phyloP scores from a whole-genome alignment of 2,888 invertebrate species.

The Heteropelma amictum region DNA sequence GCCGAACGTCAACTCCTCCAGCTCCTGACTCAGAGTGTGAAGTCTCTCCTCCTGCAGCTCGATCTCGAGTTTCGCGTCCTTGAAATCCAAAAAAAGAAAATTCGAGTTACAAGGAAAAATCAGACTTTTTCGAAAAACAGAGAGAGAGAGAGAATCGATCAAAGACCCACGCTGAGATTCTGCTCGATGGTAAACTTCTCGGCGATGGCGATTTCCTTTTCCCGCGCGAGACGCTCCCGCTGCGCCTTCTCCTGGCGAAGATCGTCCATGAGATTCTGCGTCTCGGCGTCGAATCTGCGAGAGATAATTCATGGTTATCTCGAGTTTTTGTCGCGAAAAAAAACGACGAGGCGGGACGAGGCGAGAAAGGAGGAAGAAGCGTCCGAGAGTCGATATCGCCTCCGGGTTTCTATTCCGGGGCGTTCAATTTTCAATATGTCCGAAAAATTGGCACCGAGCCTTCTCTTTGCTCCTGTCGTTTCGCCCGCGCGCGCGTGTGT shows the following conservation, averaged over 20 bases:
- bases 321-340: neutral
- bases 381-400: no score
- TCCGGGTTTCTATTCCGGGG: constrained; percentile 51
- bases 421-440: constrained; percentile 54
- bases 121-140: neutral
- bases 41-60: constrained; percentile 94
- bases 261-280: constrained; percentile 90
- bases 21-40: constrained; percentile 87
- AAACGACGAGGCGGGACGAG: neutral
- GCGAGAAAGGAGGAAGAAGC: neutral
- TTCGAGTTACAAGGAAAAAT: neutral
- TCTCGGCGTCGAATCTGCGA: constrained; percentile 89
- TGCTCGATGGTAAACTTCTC: constrained; percentile 94
- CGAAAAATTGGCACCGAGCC: constrained; percentile 43
- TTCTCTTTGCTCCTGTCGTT: constrained; percentile 5
- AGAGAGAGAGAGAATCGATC: neutral
- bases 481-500: constrained; percentile 38
- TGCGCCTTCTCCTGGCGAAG: constrained; percentile 88
- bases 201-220: constrained; percentile 90
- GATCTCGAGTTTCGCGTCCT: constrained; percentile 91
- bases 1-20: constrained; percentile 90
- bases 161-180: constrained; percentile 86
- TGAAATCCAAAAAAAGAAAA: neutral
- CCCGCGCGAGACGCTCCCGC: constrained; percentile 89
- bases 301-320: constrained; percentile 10